phyloP scores from a whole-genome alignment of 2,888 invertebrate genomes.

The Drepanosiphum platanoidis region DNA sequence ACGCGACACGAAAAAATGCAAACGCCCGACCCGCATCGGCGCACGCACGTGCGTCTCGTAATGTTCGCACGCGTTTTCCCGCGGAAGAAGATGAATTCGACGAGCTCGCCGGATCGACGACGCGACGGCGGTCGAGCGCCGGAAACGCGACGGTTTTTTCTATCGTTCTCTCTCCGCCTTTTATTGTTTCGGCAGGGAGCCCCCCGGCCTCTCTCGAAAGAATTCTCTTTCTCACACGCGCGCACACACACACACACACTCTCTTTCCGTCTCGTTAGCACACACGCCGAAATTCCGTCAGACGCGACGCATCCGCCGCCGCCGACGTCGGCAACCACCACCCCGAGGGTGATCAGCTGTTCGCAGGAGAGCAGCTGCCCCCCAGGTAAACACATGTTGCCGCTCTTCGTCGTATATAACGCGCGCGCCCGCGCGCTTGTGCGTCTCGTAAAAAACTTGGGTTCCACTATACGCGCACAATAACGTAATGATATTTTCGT shows the following conservation, averaged over 20 bases:
- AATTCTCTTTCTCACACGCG: conserved; percentile 24
- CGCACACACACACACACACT: neutral
- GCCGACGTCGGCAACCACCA: neutral
- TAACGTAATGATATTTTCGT: neutral
- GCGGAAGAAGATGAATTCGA: too few relatives aligned
- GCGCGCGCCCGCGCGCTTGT: neutral
- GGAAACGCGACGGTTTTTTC: conserved; percentile 28
- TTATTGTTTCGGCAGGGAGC: conserved; percentile 42
- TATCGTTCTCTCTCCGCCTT: neutral
- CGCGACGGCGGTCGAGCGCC: neutral
- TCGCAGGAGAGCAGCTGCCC: conserved; percentile 42
- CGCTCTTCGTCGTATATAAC: too few relatives aligned
- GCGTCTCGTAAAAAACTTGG: neutral
- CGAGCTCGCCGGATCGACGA: neutral
- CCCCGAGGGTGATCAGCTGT: conserved; percentile 55
- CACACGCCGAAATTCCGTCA: conserved; percentile 38
- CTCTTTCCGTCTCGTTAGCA: neutral
- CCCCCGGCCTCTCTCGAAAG: too few relatives aligned
- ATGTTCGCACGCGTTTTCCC: neutral
- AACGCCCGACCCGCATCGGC: too few relatives aligned
- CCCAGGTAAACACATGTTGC: conserved; percentile 60
- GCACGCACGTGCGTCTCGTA: too few relatives aligned
- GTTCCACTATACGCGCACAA: neutral
- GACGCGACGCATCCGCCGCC: conserved; percentile 7
- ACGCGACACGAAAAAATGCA: too few relatives aligned